Percentiles rank a stretch among this genome's conserved stretches.
phyloP scores from a whole-genome alignment of 1,140 invertebrate species.

The Epicauta chinensis region DNA sequence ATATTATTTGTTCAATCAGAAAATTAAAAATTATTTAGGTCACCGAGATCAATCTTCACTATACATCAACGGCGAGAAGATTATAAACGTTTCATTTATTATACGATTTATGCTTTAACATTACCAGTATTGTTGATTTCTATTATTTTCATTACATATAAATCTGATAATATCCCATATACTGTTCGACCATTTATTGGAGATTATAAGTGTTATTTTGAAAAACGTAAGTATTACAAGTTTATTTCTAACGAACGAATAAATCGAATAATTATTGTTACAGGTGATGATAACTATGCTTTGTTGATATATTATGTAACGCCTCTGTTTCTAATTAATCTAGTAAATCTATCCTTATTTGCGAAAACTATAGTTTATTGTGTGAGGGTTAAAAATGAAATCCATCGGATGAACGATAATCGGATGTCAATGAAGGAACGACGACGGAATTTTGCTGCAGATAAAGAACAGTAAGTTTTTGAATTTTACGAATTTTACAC shows the following conservation, averaged over 20 bases:
- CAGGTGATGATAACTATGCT: constrained; percentile 14
- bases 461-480: constrained; percentile 44
- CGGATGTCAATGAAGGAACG: constrained; percentile 32
- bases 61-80: constrained; percentile 18
- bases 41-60: constrained; percentile 2
- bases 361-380: constrained; percentile 45
- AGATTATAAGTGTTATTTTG: constrained; percentile 21
- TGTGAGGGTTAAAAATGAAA: constrained; percentile 46
- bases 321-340: constrained; percentile 38
- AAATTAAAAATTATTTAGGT: too few species aligned
- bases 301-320: constrained; percentile 10
- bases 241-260: not conserved
- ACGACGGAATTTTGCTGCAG: constrained; percentile 41
- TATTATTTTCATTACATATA: constrained; percentile 12
- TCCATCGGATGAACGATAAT: constrained; percentile 40
- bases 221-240: constrained; percentile 19
- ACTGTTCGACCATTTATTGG: constrained; percentile 23
- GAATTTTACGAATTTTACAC: constrained; percentile 11
- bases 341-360: constrained; percentile 46
- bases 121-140: constrained; percentile 20
- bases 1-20: too few species aligned
- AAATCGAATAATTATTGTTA: not conserved
- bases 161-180: constrained; percentile 10
- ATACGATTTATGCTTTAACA: constrained; percentile 25
- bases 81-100: constrained; percentile 22